phyloP scores from a whole-genome alignment of 2,888 invertebrate genomes.

The Hedya salicella region DNA sequence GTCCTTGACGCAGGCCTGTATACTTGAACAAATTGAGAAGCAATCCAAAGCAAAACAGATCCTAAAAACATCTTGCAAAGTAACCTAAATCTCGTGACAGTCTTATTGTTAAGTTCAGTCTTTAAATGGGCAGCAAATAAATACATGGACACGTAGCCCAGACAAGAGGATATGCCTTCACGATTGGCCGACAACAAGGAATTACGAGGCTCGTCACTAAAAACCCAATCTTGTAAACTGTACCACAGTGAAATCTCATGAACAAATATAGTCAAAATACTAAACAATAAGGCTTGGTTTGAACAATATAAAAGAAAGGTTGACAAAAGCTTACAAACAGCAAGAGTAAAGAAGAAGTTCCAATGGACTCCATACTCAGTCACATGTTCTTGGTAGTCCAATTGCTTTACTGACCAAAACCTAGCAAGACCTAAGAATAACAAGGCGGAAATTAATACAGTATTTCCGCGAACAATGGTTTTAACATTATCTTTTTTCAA shows the following conservation, averaged over 20 bases:
- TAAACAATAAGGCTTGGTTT: slow-evolving; percentile 81
- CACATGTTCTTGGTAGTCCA: slow-evolving; percentile 94
- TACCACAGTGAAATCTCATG: slow-evolving; percentile 88
- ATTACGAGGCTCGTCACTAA: slow-evolving; percentile 83
- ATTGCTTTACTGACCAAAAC: slow-evolving; percentile 84
- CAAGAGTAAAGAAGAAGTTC: slow-evolving; percentile 99
- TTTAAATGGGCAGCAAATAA: slow-evolving; percentile 89
- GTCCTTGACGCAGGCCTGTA: slow-evolving; percentile 89
- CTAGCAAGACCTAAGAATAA: slow-evolving; percentile 87
- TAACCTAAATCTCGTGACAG: slow-evolving; percentile 52
- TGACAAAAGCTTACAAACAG: slow-evolving; percentile 90
- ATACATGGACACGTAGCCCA: slow-evolving; percentile 94
- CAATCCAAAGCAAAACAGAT: slow-evolving; percentile 67
- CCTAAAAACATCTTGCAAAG: slow-evolving; percentile 52
- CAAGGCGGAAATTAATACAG: slow-evolving; percentile 66
- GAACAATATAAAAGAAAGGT: slow-evolving; percentile 85
- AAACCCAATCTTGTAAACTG: slow-evolving; percentile 89
- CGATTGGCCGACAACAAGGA: slow-evolving; percentile 92
- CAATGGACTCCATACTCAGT: slow-evolving; percentile 98
- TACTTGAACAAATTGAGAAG: slow-evolving; percentile 76
- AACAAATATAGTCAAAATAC: slow-evolving; percentile 81
- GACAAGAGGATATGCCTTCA: slow-evolving; percentile 94
- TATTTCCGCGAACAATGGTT: slow-evolving; percentile 67
- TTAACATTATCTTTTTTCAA: slow-evolving; percentile 57
- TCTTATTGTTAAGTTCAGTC: slow-evolving; percentile 73